Base-by-base conservation (phyloP, 2,888 invertebrate species). In the Drosophila borborema region DNA sequence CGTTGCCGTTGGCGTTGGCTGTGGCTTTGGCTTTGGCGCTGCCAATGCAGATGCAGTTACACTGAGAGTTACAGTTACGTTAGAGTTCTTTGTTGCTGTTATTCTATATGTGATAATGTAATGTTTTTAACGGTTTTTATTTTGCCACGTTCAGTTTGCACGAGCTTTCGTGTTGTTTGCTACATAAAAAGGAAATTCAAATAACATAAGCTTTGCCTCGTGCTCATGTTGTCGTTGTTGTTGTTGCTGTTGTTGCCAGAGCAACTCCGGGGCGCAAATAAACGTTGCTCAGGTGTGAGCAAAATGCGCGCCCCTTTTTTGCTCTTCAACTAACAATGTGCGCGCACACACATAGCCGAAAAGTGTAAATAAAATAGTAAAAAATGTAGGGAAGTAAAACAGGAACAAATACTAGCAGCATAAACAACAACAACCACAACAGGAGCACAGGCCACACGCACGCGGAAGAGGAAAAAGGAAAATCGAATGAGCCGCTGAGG, bases 341-440 rank as follows among this genome's bases (percentile, higher is more conserved):
- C 63, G 63, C 60, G 51, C 64, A 67, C 63, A 65, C 61, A 70
- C 43, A 58, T 58, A 69, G 64, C 63, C 77, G 55, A 75, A 79
- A 76, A 75, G 76, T 86, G 86, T 79, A 86, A 86, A 89, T 81
- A 84, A 74, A 81, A 80, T 79, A 74, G 71, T 77, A 72, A 77
- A 70, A 68, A 77, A 74, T 70, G 62, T 82, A 65, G 58, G 74
- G 58, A 82, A 77, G 74, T 69, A 71, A 81, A 73, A 78, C 70
- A 78, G 72, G 76, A 78, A 78, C 31, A 49, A 78, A 69, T 68
- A 72, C 51, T 59, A 59, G 23, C 60, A 68, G 61, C 51, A 69
- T 54, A 51, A 82, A 64, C 80, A 81, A 63, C 72, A 82, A 46
- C 64, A 72, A 45, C 45, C 5, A 10, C 20, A 12, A 62, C n/a